phyloP scores from a whole-genome alignment of 1,140 invertebrate species.

The Stegodyphus dumicola region DNA sequence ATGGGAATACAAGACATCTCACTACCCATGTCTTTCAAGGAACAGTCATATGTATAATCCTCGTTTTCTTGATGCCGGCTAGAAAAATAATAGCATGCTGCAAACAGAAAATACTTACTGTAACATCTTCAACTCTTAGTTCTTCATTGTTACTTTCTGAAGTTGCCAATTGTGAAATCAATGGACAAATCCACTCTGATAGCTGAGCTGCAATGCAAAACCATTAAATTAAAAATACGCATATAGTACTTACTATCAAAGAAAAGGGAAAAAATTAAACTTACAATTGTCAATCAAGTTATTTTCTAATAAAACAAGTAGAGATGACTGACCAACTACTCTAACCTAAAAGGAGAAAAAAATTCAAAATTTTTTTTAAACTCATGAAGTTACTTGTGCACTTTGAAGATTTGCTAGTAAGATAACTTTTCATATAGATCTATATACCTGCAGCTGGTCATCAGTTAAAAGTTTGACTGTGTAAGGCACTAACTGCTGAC shows the following conservation, averaged over 20 bases:
- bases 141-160: constrained; percentile 71
- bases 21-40: constrained; percentile 75
- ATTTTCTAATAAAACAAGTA: constrained; percentile 75
- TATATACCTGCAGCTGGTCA: constrained; percentile 73
- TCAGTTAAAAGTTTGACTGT: constrained; percentile 75
- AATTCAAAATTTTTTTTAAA: neutral
- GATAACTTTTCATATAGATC: no score
- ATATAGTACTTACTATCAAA: no score
- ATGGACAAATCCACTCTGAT: constrained; percentile 74
- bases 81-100: neutral
- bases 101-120: constrained; percentile 67
- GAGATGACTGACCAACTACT: constrained; percentile 74
- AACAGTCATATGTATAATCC: constrained; percentile 18
- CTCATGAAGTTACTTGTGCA: neutral
- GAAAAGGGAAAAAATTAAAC: constrained; percentile 26
- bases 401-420: no score
- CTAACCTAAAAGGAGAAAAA: constrained; percentile 71
- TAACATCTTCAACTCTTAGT: constrained; percentile 71
- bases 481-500: constrained; percentile 73
- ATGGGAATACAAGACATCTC: constrained; percentile 69
- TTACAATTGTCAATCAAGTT: constrained; percentile 72
- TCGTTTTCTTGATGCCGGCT: neutral
- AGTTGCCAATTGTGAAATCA: constrained; percentile 69
- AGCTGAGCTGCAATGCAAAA: constrained; percentile 70
- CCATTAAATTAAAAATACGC: no score